Evolutionary conservation across 2,888 invertebrate species (phyloP).

Genomic region (Proisotoma minuta): DNA sequence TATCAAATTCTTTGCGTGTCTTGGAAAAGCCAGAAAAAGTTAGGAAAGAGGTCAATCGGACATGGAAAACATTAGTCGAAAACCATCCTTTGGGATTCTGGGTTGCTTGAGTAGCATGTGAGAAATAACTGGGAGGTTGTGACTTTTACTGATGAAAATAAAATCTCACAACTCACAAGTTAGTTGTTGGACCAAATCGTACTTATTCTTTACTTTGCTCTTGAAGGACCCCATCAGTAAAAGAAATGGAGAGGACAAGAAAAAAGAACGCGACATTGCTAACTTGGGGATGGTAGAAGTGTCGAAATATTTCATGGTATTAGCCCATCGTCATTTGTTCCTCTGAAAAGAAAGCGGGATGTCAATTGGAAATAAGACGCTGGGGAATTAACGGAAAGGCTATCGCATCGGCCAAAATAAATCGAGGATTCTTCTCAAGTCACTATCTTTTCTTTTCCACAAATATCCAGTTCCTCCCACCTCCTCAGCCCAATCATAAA

Average conservation of each 20-base stretch:
- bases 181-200: no score
- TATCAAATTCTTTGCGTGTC: no score
- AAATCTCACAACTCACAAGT: no score
- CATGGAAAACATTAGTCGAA: no score
- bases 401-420: background rate
- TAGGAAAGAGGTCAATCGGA: no score
- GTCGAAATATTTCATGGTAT: constrained; percentile 5
- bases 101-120: no score
- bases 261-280: background rate
- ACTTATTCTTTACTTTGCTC: background rate
- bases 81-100: no score
- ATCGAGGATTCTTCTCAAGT: background rate
- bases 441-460: background rate
- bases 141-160: no score
- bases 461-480: no score
- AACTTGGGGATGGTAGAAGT: background rate
- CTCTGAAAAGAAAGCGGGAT: background rate
- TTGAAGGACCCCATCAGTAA: background rate
- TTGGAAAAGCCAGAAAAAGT: no score
- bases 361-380: constrained; percentile 8
- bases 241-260: background rate
- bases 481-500: no score
- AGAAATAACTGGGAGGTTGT: no score
- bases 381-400: background rate
- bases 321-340: constrained; percentile 4